Conservation (phyloP, 2,113 vertebrate species). For the Bos indicus region DNA sequence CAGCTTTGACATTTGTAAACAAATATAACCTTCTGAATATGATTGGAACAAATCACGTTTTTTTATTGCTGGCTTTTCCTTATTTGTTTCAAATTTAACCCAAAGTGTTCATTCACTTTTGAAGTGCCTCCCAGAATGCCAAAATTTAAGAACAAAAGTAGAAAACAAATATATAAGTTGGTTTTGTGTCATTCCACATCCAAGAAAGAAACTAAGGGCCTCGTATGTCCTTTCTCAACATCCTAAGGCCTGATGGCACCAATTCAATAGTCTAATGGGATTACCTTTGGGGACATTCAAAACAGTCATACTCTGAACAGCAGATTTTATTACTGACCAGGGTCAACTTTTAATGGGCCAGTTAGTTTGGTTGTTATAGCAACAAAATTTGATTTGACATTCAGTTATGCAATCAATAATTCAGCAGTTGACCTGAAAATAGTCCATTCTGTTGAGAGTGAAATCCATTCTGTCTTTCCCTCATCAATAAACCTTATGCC, state of each 20-base stretch:
- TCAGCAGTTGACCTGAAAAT: not conserved
- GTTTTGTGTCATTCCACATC: not conserved
- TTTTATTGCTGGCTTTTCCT: not conserved
- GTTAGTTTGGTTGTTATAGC: constrained; percentile 19
- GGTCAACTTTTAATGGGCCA: not conserved
- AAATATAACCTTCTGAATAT: not conserved
- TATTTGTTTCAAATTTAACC: not conserved
- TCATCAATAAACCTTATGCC: not conserved
- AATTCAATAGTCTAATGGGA: not conserved
- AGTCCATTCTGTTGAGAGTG: not conserved
- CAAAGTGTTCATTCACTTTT: not conserved
- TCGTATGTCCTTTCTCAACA: not conserved
- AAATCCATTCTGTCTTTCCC: not conserved
- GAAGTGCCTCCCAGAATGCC: not conserved
- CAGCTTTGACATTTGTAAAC: not conserved
- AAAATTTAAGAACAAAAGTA: not conserved
- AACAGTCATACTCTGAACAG: not conserved
- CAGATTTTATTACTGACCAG: constrained; percentile 14
- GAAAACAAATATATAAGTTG: not conserved
- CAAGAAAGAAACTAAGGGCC: not conserved
- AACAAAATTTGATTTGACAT: constrained; percentile 27
- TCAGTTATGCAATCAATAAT: not conserved
- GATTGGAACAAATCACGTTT: not conserved
- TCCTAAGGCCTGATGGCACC: not conserved
- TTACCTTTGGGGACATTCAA: not conserved